A percentile compares a stretch with the other conserved stretches of the same genome.
These are phyloP conservation scores for Danio tinwini DNA, from an alignment of 2,797 vertebrate species.

Conservation along the genomic window DNA sequence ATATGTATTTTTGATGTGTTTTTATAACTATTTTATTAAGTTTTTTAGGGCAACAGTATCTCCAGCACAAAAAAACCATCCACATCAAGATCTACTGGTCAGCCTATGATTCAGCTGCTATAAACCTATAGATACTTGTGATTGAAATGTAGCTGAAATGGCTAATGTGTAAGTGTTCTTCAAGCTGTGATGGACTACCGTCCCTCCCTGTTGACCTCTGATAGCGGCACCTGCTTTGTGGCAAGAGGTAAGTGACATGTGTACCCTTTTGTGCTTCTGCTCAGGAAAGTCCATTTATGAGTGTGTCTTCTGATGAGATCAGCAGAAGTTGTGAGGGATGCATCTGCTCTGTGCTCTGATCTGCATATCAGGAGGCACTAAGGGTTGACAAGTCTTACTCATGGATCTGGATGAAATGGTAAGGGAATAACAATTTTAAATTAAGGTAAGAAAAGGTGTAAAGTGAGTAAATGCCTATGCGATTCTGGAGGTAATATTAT, in stretches of 20 bases:
- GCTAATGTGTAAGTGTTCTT: conserved; percentile 14
- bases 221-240: conserved; percentile 69
- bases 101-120: too few relatives aligned
- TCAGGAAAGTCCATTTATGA: conserved; percentile 54
- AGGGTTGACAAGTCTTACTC: not conserved
- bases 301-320: conserved; percentile 26
- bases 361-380: not conserved
- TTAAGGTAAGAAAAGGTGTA: not conserved
- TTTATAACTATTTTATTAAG: too few relatives aligned
- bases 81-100: too few relatives aligned
- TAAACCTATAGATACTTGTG: not conserved
- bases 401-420: not conserved
- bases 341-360: conserved; percentile 34
- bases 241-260: conserved; percentile 66
- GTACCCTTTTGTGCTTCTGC: conserved; percentile 69
- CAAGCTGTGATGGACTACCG: conserved; percentile 71
- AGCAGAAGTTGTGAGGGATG: conserved; percentile 3
- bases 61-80: too few relatives aligned
- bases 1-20: too few relatives aligned
- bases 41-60: too few relatives aligned
- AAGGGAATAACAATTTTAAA: not conserved
- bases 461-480: not conserved
- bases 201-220: conserved; percentile 62
- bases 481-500: not conserved
- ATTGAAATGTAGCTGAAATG: conserved; percentile 10